phyloP scores from a whole-genome alignment of 1,140 invertebrate species.

The Zaprionus capensis region DNA sequence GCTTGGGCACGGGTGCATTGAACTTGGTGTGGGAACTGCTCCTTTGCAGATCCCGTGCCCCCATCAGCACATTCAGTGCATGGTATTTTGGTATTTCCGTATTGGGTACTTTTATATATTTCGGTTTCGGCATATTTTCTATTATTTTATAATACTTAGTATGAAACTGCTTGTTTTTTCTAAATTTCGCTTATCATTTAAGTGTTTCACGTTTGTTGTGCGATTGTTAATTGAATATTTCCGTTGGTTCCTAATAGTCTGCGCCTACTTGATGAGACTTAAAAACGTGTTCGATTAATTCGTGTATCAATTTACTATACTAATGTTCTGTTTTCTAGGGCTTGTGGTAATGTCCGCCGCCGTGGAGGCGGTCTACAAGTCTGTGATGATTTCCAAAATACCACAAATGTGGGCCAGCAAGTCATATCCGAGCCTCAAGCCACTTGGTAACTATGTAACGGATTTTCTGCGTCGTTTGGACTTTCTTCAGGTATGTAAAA shows the following conservation, averaged over 20 bases:
- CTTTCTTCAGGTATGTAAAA: constrained; percentile 89
- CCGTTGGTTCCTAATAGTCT: constrained; percentile 7
- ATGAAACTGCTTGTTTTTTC: not conserved
- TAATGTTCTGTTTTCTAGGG: constrained; percentile 85
- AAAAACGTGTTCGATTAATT: not conserved
- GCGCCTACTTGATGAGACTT: constrained; percentile 39
- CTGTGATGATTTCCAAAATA: constrained; percentile 93
- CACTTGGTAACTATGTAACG: constrained; percentile 94
- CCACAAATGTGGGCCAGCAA: constrained; percentile 92
- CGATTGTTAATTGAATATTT: constrained; percentile 26
- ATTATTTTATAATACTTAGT: not conserved
- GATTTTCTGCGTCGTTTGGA: constrained; percentile 93
- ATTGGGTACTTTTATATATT: not conserved
- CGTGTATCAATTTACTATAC: not conserved
- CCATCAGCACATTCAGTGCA: constrained; percentile 24
- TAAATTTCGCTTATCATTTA: constrained; percentile 11
- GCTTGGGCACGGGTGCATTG: not conserved
- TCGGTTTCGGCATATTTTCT: constrained; percentile 3
- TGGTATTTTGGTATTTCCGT: not conserved
- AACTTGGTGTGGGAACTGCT: constrained; percentile 15
- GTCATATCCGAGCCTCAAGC: constrained; percentile 97
- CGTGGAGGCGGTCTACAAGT: constrained; percentile 93
- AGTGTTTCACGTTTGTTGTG: constrained; percentile 20
- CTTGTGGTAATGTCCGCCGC: constrained; percentile 93
- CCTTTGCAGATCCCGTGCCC: constrained; percentile 8